These are phyloP conservation scores for Monochamus saltuarius DNA, from an alignment of 1,140 invertebrate genomes.

Conservation along the genomic window DNA sequence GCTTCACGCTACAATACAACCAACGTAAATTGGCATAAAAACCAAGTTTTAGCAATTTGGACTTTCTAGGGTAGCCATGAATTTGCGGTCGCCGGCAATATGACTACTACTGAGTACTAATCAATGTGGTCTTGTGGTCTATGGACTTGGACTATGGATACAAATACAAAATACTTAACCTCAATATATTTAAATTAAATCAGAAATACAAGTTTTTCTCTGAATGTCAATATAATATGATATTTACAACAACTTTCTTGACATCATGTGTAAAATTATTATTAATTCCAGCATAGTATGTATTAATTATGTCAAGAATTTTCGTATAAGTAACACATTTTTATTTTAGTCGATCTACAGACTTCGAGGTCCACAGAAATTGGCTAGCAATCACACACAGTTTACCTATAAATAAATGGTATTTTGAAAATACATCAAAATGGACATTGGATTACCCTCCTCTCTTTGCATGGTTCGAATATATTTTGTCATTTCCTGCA, in stretches of 20 bases:
- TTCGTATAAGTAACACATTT: conserved; percentile 15
- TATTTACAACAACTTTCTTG: conserved; percentile 32
- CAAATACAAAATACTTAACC: too few species aligned
- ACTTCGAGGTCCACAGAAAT: conserved; percentile 96
- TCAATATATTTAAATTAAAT: too few species aligned
- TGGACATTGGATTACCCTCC: conserved; percentile 99
- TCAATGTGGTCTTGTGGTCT: too few species aligned
- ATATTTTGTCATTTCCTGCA: conserved; percentile 75
- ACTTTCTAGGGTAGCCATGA: too few species aligned
- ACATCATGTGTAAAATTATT: conserved; percentile 64
- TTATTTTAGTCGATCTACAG: conserved; percentile 75
- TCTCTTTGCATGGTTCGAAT: conserved; percentile 98
- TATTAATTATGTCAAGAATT: conserved; percentile 37
- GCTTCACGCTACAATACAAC: too few species aligned
- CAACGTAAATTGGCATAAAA: too few species aligned
- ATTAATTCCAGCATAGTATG: conserved; percentile 67
- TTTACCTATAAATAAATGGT: conserved; percentile 85
- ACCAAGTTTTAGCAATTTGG: too few species aligned
- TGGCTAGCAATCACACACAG: conserved; percentile 95
- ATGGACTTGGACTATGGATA: too few species aligned
- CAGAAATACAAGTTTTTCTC: too few species aligned
- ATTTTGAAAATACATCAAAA: conserved; percentile 83
- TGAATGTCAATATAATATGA: conserved; percentile 26
- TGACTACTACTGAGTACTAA: too few species aligned
- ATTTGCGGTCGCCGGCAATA: too few species aligned